A percentile compares a stretch with the other conserved stretches of the same genome.
Conservation (phyloP, 2,797 vertebrate genomes). For the Dendrocincla fuliginosa region DNA sequence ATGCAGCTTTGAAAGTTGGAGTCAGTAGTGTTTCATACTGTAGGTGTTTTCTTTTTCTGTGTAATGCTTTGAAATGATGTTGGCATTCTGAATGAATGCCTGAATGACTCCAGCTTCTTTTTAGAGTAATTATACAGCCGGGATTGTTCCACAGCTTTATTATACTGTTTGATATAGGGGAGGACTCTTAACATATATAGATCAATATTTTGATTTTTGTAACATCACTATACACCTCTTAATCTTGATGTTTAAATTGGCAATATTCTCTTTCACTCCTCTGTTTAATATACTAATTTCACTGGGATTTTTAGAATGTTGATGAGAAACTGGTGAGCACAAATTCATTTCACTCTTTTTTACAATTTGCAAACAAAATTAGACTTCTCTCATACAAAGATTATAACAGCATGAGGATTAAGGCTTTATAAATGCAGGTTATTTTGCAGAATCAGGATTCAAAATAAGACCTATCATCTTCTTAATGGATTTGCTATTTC, state of each 20-base stretch:
- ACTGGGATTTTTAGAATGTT: neutral
- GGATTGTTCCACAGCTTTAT: neutral
- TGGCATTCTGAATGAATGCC: neutral
- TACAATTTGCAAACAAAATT: neutral
- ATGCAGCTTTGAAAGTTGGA: neutral
- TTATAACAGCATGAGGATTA: neutral
- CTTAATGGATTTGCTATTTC: slow-evolving; percentile 2
- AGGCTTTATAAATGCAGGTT: neutral
- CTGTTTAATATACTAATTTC: slow-evolving; percentile 15
- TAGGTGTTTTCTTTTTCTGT: neutral
- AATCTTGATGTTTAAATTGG: neutral
- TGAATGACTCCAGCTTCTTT: neutral
- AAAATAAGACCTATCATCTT: neutral
- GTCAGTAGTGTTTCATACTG: neutral
- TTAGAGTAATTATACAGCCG: neutral
- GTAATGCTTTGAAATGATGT: neutral
- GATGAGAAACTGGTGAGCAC: neutral
- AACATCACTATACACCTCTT: neutral
- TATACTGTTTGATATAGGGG: neutral
- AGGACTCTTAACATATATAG: neutral
- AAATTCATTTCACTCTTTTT: slow-evolving; percentile 17
- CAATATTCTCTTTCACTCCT: neutral
- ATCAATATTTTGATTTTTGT: neutral
- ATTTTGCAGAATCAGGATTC: neutral
- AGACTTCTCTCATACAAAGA: neutral